Percentiles rank a stretch among this genome's conserved stretches.
Evolutionary conservation across 2,888 invertebrate genomes (phyloP).

Genomic region (Reticulitermes lucifugus): DNA sequence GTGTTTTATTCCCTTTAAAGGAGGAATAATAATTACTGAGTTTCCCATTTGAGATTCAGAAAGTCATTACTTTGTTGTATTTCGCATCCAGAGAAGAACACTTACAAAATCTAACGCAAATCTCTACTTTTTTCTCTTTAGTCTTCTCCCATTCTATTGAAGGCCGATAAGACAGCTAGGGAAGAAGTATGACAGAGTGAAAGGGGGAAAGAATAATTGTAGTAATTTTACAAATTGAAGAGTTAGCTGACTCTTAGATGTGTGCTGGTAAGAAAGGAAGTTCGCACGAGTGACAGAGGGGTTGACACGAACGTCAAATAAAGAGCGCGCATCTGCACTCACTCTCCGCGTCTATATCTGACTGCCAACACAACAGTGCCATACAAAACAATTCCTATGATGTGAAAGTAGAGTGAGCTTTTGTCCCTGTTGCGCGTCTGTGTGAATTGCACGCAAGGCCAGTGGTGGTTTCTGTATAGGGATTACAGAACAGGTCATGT

Average conservation of each 20-base stretch:
- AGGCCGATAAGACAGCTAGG: constrained; percentile 21
- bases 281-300: not conserved
- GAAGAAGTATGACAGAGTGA: not conserved
- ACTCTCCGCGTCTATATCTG: not conserved
- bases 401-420: constrained; percentile 6
- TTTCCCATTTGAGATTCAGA: constrained; percentile 26
- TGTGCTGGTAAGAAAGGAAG: constrained; percentile 16
- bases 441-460: constrained; percentile 14
- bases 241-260: constrained; percentile 33
- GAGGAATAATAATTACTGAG: constrained; percentile 31
- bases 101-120: constrained; percentile 20
- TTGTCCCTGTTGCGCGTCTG: constrained; percentile 9
- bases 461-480: constrained; percentile 25
- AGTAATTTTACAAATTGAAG: constrained; percentile 47
- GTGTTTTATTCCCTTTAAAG: constrained; percentile 21
- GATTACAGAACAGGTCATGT: constrained; percentile 13
- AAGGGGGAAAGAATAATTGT: constrained; percentile 42
- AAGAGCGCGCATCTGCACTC: constrained; percentile 15
- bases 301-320: not conserved
- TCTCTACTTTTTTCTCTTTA: not conserved
- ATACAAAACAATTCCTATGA: constrained; percentile 30
- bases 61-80: constrained; percentile 37
- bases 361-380: not conserved
- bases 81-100: constrained; percentile 21
- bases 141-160: constrained; percentile 16